Conservation (phyloP, 2,797 vertebrate species). For the Phoxinus dragarum region DNA sequence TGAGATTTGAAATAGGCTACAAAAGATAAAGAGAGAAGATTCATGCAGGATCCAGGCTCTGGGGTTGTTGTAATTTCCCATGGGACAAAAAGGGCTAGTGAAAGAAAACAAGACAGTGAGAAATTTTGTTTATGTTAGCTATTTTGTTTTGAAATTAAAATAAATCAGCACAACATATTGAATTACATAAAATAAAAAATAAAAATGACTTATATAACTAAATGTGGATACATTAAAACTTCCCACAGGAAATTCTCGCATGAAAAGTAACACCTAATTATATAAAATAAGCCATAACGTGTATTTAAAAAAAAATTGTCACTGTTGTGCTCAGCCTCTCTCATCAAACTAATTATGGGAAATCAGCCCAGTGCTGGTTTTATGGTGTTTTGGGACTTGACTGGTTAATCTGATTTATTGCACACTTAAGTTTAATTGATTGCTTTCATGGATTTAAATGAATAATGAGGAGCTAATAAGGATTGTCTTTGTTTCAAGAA, state of each 20-base stretch:
- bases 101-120: constrained; percentile 15
- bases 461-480: constrained; percentile 81
- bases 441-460: constrained; percentile 81
- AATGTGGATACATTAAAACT: background rate
- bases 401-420: constrained; percentile 83
- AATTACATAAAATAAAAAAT: constrained; percentile 45
- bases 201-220: constrained; percentile 23
- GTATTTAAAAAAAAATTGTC: background rate
- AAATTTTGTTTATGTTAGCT: background rate
- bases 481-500: constrained; percentile 72
- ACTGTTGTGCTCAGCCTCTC: constrained; percentile 64
- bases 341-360: constrained; percentile 75
- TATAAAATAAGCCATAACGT: background rate
- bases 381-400: constrained; percentile 81
- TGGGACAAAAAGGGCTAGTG: background rate
- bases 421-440: constrained; percentile 83
- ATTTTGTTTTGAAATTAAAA: constrained; percentile 42
- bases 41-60: background rate
- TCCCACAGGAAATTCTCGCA: background rate
- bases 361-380: constrained; percentile 77
- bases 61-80: constrained; percentile 33
- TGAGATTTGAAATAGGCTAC: constrained; percentile 68
- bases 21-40: constrained; percentile 47
- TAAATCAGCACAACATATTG: constrained; percentile 76
- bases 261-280: background rate